phyloP scores from a whole-genome alignment of 2,113 vertebrate genomes.

The Tragelaphus buxtoni region DNA sequence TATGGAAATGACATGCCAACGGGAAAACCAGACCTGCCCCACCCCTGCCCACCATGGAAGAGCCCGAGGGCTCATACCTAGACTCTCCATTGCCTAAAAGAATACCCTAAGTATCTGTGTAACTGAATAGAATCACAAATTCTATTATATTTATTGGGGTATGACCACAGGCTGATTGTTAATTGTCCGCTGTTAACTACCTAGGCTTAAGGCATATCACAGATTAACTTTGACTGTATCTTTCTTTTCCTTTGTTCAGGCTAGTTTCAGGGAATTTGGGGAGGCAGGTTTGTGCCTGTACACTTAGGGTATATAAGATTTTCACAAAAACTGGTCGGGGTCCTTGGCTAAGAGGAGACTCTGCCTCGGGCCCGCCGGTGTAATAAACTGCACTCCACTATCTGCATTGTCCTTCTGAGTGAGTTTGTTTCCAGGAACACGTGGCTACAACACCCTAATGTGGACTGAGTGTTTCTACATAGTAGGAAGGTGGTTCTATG shows the following conservation, averaged over 20 bases:
- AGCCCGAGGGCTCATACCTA: background rate
- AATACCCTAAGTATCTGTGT: background rate
- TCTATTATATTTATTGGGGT: background rate
- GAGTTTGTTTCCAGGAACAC: background rate
- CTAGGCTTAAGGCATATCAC: background rate
- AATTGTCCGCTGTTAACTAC: background rate
- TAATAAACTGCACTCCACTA: background rate
- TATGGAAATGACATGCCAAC: background rate
- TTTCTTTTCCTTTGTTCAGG: background rate
- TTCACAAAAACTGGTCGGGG: background rate
- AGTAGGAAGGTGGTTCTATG: background rate
- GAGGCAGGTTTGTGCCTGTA: background rate
- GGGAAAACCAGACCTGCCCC: background rate
- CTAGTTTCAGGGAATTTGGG: background rate
- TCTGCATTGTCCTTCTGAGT: background rate
- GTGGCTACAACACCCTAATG: background rate
- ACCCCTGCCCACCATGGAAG: background rate
- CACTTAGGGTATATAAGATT: background rate
- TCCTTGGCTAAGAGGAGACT: background rate
- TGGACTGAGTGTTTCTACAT: background rate
- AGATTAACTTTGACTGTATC: background rate
- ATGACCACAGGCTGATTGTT: background rate
- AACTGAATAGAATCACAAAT: rapidly evolving
- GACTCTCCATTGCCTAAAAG: rapidly evolving
- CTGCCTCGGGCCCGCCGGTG: rapidly evolving